These are phyloP conservation scores for Stichopus horrens DNA, from an alignment of 53 echinoderm and acorn worm species.

Conservation along the genomic window DNA sequence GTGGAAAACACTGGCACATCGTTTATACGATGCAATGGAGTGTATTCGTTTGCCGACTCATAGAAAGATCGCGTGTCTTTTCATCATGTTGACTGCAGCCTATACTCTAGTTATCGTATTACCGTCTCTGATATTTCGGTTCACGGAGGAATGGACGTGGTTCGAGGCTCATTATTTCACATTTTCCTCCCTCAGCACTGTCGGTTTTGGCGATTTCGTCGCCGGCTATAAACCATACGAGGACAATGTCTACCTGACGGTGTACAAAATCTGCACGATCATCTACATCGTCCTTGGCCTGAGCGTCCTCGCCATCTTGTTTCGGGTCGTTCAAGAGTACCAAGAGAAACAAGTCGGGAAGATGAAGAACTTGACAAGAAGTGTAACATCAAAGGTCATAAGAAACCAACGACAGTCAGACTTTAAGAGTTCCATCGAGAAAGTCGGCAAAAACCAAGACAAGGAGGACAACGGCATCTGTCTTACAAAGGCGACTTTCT, in stretches of 20 bases:
- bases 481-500: slow-evolving; percentile 29
- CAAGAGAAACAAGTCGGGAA: slow-evolving; percentile 49
- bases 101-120: slow-evolving; percentile 14
- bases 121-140: slow-evolving; percentile 10
- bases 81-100: neutral
- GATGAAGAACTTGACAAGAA: slow-evolving; percentile 21
- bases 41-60: slow-evolving; percentile 22
- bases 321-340: slow-evolving; percentile 40
- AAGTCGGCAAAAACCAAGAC: slow-evolving; percentile 28
- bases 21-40: slow-evolving; percentile 31
- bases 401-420: slow-evolving; percentile 11
- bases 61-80: slow-evolving; percentile 25
- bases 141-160: slow-evolving; percentile 31
- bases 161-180: slow-evolving; percentile 44
- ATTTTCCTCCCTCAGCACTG: slow-evolving; percentile 18
- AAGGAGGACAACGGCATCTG: slow-evolving; percentile 20
- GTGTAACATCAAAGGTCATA: slow-evolving; percentile 36
- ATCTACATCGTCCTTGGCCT: slow-evolving; percentile 37
- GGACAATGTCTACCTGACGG: slow-evolving; percentile 15
- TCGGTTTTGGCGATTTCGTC: slow-evolving; percentile 45
- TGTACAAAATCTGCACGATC: slow-evolving; percentile 24
- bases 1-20: slow-evolving; percentile 66
- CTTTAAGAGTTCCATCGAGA: slow-evolving; percentile 10
- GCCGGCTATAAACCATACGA: slow-evolving; percentile 40
- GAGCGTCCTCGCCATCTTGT: slow-evolving; percentile 42